Conservation (phyloP, 92 coral and sea anemone species). For the Zoanthus sociatus region DNA sequence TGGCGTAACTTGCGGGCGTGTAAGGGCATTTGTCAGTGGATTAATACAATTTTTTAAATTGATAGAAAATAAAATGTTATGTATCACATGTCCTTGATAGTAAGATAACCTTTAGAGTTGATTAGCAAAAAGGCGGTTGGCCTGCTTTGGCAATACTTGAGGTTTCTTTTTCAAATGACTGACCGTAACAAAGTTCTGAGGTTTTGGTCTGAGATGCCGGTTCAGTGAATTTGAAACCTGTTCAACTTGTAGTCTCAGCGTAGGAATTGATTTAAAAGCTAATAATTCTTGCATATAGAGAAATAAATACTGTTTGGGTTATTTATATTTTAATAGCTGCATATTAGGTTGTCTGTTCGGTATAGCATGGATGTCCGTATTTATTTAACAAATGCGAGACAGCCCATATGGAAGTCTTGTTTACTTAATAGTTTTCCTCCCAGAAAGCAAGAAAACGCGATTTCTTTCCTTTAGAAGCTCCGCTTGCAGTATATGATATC, state of each 20-base stretch:
- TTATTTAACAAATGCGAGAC: constrained; percentile 9
- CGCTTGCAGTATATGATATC: not conserved
- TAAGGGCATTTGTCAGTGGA: not conserved
- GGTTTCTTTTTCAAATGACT: constrained; percentile 17
- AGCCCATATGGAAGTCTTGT: constrained; percentile 10
- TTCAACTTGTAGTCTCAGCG: not conserved
- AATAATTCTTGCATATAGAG: not conserved
- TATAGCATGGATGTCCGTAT: not conserved
- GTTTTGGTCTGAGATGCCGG: not conserved
- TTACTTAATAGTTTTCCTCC: not conserved
- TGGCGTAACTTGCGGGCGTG: constrained; percentile 29
- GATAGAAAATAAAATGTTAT: not conserved
- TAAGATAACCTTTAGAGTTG: not conserved
- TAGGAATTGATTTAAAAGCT: not conserved
- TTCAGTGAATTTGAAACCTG: not conserved
- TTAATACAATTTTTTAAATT: not conserved
- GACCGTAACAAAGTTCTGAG: not conserved
- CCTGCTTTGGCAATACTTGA: not conserved
- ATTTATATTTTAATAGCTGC: not conserved
- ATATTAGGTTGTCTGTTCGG: not conserved
- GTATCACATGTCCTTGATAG: not conserved
- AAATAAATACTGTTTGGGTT: not conserved
- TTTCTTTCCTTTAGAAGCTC: not conserved
- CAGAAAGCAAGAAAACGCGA: not conserved
- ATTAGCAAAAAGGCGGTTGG: not conserved